Base-by-base conservation (phyloP, 2,888 invertebrate genomes). In the Euclidia mi region DNA sequence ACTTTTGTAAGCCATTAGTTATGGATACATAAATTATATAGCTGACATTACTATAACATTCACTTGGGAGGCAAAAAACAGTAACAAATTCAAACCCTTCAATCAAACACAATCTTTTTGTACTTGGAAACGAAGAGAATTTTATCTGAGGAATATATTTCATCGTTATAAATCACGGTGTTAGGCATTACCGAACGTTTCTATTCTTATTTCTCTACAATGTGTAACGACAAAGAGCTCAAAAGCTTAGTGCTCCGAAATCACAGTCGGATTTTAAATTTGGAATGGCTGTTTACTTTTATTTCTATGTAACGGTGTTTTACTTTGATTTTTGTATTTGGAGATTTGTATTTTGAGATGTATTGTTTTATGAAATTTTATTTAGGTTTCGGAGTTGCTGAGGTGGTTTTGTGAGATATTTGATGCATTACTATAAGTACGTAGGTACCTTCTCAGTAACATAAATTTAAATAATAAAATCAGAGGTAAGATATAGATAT, bases 91-190 rank as follows among this genome's bases (percentile, higher is more conserved):
- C 28, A 31, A 49, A 49, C n/a, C 35, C 52, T 47, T 56, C 68
- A 59, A 64, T 60, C 61, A 58, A 64, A 61, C 48, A 51, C 37
- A 55, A 66, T 74, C 57, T 63, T 58, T 43, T 56, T 56, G 37
- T 48, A 50, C 52, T 64, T 63, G 42, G 52, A 43, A 71, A 59
- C 47, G 56, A 59, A 62, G 66, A 51, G 55, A 56, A 43, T 78
- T 78, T 75, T 80, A 79, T 80, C 81, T 49, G 60, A 56, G 35
- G 56, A 74, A 80, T 80, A 76, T 80, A 80, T 80, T 78, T 75
- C 60, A 73, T 60, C 78, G 69, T 71, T 75, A 80, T 71, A 80
- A 80, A 80, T 80, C 81, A 79, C 61, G 53, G 64, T 70, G 71
- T 79, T 79, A 75, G 50, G 43, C 57, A 34, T 48, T 48, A 68